Percentiles rank a stretch among this genome's conserved stretches.
Evolutionary conservation across 2,888 invertebrate species (phyloP).

Genomic region (Brenthis ino): DNA sequence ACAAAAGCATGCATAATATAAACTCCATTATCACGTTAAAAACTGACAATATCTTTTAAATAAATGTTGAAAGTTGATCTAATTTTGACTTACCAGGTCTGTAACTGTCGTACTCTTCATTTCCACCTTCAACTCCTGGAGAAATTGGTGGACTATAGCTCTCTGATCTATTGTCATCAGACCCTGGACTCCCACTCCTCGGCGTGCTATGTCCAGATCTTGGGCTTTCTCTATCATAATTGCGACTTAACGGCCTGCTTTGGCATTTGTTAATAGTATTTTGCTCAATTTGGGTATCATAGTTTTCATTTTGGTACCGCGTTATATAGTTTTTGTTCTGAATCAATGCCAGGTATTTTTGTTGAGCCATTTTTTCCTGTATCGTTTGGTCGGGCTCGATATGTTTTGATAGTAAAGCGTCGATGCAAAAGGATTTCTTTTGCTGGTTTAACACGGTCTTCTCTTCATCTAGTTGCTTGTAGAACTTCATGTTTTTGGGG

Average conservation of each 20-base stretch:
- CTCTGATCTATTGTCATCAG: conserved; percentile 84
- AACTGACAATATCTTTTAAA: not conserved
- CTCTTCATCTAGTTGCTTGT: conserved; percentile 57
- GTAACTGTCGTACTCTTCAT: conserved; percentile 71
- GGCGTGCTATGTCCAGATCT: conserved; percentile 64
- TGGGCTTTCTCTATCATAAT: conserved; percentile 55
- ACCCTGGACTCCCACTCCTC: conserved; percentile 70
- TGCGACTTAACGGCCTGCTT: conserved; percentile 43
- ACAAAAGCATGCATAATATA: too few relatives aligned
- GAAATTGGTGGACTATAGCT: conserved; percentile 93
- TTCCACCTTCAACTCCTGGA: conserved; percentile 90
- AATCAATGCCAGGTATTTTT: conserved; percentile 67
- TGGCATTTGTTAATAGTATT: conserved; percentile 70
- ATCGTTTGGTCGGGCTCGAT: conserved; percentile 58
- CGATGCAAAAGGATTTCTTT: conserved; percentile 94
- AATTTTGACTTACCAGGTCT: conserved; percentile 64
- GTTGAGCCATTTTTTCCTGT: conserved; percentile 64
- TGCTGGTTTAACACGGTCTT: conserved; percentile 66
- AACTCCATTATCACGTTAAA: too few relatives aligned
- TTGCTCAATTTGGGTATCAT: conserved; percentile 73
- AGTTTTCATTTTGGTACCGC: conserved; percentile 67
- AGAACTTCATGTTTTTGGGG: conserved; percentile 71
- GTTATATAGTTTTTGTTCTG: conserved; percentile 73
- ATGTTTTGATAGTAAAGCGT: conserved; percentile 89
- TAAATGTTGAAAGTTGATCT: not conserved